A percentile compares a stretch with the other conserved stretches of the same genome.
Conservation (phyloP, 2,888 invertebrate genomes). For the Gari tellinella region DNA sequence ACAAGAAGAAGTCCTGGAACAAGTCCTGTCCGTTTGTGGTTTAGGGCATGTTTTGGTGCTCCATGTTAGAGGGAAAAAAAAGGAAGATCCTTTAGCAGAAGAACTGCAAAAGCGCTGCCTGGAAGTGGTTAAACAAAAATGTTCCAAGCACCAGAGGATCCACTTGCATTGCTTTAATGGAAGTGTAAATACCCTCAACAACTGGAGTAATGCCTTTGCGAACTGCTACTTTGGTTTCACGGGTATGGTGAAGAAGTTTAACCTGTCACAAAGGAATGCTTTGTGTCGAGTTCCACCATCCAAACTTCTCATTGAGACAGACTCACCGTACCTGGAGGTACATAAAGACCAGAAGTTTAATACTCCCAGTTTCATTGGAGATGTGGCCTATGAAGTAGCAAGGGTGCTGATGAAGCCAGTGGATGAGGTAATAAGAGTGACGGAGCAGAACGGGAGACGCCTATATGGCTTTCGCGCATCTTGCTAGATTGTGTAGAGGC, state of each 20-base stretch:
- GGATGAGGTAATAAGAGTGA: not conserved
- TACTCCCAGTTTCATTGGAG: constrained; percentile 10
- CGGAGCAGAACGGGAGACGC: constrained; percentile 2
- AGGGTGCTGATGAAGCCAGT: not conserved
- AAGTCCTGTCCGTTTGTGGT: constrained; percentile 6
- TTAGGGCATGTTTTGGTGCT: constrained; percentile 3
- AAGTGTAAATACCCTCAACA: not conserved
- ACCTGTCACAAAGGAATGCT: constrained; percentile 2
- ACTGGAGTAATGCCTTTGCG: constrained; percentile 20
- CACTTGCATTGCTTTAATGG: constrained; percentile 15
- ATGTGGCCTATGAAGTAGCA: constrained; percentile 1
- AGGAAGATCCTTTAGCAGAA: constrained; percentile 4
- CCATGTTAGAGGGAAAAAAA: constrained; percentile 4
- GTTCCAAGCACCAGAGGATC: constrained; percentile 13
- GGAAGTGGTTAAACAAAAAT: not conserved
- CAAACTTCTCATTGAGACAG: constrained; percentile 9
- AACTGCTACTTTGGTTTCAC: constrained; percentile 17
- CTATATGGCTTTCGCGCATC: too few relatives aligned
- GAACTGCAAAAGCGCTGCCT: too few relatives aligned
- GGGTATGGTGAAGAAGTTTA: constrained; percentile 2
- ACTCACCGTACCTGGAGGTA: constrained; percentile 15
- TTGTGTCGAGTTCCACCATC: not conserved
- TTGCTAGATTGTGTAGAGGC: too few relatives aligned
- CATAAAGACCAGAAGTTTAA: constrained; percentile 4
- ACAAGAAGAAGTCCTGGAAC: constrained; percentile 2